phyloP scores from a whole-genome alignment of 2,113 vertebrate species.

The Cepphus grylle region DNA sequence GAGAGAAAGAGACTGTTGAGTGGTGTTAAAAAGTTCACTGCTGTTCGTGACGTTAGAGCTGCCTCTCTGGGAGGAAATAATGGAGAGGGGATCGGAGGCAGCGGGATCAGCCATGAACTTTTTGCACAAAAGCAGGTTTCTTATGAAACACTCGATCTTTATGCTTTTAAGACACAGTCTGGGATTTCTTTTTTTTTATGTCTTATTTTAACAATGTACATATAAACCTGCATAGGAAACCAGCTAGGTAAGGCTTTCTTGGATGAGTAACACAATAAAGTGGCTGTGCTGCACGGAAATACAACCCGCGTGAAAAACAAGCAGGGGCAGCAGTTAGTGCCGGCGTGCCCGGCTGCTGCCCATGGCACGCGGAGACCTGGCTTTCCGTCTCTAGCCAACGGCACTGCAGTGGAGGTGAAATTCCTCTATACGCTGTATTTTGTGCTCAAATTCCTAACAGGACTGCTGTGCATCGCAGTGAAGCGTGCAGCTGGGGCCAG shows the following conservation, averaged over 20 bases:
- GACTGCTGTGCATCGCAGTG: accelerated
- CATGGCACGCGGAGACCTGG: neutral
- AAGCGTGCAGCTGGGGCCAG: neutral
- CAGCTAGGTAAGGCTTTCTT: neutral
- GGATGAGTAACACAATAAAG: neutral
- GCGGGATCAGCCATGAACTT: neutral
- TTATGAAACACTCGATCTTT: neutral
- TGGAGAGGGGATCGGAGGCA: neutral
- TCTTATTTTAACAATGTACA: neutral
- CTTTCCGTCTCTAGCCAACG: neutral
- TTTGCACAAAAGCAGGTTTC: neutral
- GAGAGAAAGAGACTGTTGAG: neutral
- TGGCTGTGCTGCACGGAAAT: neutral
- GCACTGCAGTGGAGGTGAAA: neutral
- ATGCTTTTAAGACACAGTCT: neutral
- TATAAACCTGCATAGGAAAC: neutral
- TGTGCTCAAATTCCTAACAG: neutral
- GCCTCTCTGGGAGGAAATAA: neutral
- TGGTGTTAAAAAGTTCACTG: neutral
- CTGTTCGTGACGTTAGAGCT: neutral
- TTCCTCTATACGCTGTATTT: neutral
- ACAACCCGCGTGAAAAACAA: no score
- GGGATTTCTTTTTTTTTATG: neutral
- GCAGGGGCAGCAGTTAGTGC: neutral
- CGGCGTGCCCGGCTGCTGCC: neutral